Base-by-base conservation (phyloP, 2,888 invertebrate genomes). In the Lingula anatina region DNA sequence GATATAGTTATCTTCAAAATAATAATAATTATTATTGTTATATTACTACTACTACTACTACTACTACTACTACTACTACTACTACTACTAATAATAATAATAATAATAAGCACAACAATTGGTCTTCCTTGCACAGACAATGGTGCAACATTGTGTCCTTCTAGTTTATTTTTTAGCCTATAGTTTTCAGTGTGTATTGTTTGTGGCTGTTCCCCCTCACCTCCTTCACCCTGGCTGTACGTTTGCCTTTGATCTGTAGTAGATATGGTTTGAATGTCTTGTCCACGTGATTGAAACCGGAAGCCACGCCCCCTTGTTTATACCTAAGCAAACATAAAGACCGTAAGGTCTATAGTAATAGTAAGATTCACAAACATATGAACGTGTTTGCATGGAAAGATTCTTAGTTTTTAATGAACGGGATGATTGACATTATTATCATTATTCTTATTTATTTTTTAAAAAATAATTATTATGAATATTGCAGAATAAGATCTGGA, bases 231-330 rank as follows among this genome's bases (percentile, higher is more conserved):
- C 88, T 82, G 0, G 91, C 87, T 60, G 86, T 84, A 53, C 88
- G 84, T 49, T 86, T 84, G 7, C 96, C 95, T 68, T 87, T 88
- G 52, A 96, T 85, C 60, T 88, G 85, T 80, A 86, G 91, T 49
- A 97, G 79, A 2, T 84, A 82, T n/a, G 87, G 88, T 51, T 86
- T 86, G 71, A 66, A 79, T 83, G 73, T 89, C 85, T 35, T 85
- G 37, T 75, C 77, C 1, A 92, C 89, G 66, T 93, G 91, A 59
- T 83, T 85, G 79, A 94, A 94, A 0, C 94, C 94, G 2, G 87
- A 86, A 1, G 84, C 84, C 38, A 88, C 84, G 0, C 94, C 94
- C 0, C 94, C 95, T 47, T 86, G 83, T 55, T 88, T 75, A 75
- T 91, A 91, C 51, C 79, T 79, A 55, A 5, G 46, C 35, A 51